phyloP scores from a whole-genome alignment of 2,888 invertebrate genomes.

The Andrena hattorfiana region DNA sequence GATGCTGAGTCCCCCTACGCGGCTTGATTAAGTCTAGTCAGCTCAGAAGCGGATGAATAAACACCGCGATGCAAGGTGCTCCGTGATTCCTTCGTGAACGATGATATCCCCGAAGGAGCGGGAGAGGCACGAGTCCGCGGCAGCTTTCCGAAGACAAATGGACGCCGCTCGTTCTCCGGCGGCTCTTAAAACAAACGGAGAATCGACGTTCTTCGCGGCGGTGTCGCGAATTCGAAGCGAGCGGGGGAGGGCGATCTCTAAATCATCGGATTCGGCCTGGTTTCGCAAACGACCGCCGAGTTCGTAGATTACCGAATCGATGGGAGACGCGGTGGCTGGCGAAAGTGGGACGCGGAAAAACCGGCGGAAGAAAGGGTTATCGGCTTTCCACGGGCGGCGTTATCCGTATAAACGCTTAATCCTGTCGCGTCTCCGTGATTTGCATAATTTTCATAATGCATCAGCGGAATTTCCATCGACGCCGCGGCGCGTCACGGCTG shows the following conservation, averaged over 20 bases:
- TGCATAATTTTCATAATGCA: slow-evolving; percentile 81
- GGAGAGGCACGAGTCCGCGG: neutral
- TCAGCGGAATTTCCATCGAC: slow-evolving; percentile 76
- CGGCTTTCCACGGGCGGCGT: slow-evolving; percentile 37
- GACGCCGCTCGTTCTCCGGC: neutral
- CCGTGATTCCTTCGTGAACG: neutral
- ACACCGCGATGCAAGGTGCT: neutral
- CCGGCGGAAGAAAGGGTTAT: slow-evolving; percentile 25
- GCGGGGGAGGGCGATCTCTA: neutral
- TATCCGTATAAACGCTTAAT: slow-evolving; percentile 45
- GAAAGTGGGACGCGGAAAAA: neutral
- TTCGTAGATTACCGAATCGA: slow-evolving; percentile 17
- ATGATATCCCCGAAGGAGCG: slow-evolving; percentile 8
- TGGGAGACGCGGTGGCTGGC: slow-evolving; percentile 11
- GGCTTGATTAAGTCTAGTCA: neutral
- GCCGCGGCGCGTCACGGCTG: slow-evolving; percentile 37
- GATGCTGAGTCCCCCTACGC: neutral
- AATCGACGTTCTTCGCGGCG: neutral
- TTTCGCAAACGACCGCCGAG: slow-evolving; percentile 17
- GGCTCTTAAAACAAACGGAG: slow-evolving; percentile 16
- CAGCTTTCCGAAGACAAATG: slow-evolving; percentile 8
- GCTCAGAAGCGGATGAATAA: slow-evolving; percentile 8
- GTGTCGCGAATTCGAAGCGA: neutral
- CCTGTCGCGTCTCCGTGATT: slow-evolving; percentile 63
- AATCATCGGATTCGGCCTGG: slow-evolving; percentile 34